Conservation (phyloP, 2,113 vertebrate species). For the Noturus placidus region DNA sequence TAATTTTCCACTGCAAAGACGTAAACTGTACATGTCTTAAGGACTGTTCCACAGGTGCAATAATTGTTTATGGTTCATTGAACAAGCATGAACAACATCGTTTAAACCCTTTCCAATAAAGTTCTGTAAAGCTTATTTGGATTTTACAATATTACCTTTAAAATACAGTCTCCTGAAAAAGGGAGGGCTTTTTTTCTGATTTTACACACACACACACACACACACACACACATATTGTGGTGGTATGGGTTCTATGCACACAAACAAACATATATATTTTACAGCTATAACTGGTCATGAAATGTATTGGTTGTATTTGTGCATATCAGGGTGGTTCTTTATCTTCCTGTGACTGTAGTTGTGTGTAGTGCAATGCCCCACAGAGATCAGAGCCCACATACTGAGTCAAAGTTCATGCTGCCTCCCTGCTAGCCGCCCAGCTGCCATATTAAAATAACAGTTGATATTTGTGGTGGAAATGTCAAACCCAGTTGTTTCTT, state of each 20-base stretch:
- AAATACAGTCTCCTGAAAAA: too few relatives aligned
- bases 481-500: constrained; percentile 57
- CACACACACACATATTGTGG: too few relatives aligned
- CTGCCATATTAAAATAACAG: constrained; percentile 56
- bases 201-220: too few relatives aligned
- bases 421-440: constrained; percentile 49
- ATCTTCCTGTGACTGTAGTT: constrained; percentile 20
- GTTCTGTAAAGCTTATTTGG: too few relatives aligned
- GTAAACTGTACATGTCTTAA: too few relatives aligned
- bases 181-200: too few relatives aligned
- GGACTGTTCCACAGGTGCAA: too few relatives aligned
- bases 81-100: too few relatives aligned
- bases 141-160: too few relatives aligned
- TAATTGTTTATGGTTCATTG: too few relatives aligned
- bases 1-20: too few relatives aligned
- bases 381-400: constrained; percentile 54
- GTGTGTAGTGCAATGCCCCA: constrained; percentile 32
- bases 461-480: constrained; percentile 60
- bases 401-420: constrained; percentile 58
- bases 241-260: neutral
- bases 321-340: constrained; percentile 26
- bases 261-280: neutral
- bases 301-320: constrained; percentile 4
- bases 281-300: neutral
- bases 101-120: too few relatives aligned